Percentiles rank a stretch among this genome's conserved stretches.
phyloP scores from a whole-genome alignment of 2,888 invertebrate genomes.

The Piscicola geometra region DNA sequence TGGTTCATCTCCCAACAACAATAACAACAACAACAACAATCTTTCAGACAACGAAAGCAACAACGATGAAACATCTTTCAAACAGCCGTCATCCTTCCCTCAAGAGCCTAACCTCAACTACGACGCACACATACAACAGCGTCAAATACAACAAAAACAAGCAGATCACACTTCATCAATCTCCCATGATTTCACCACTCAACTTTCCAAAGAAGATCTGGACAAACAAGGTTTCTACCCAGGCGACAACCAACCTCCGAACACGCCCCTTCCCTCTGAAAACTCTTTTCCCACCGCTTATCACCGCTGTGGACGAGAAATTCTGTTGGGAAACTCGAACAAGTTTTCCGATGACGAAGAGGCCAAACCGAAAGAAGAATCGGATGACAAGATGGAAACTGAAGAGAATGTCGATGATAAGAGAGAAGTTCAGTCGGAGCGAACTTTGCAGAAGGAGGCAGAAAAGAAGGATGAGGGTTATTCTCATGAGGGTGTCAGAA shows the following conservation, averaged over 20 bases:
- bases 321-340: neutral
- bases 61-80: no score
- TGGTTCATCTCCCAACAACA: no score
- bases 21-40: no score
- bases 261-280: neutral
- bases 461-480: constrained; percentile 5
- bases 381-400: neutral
- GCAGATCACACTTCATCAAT: no score
- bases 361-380: neutral
- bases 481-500: no score
- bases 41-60: no score
- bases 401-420: constrained; percentile 2
- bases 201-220: neutral
- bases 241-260: neutral
- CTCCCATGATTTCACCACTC: neutral
- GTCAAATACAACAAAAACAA: no score
- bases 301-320: constrained; percentile 20
- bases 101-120: no score
- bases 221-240: neutral
- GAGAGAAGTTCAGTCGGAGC: neutral
- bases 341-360: neutral
- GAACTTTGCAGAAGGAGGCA: neutral
- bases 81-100: no score
- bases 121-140: no score
- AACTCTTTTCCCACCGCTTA: constrained; percentile 21